Evolutionary conservation across 2,888 invertebrate species (phyloP).

Genomic region (Platycheirus albimanus): DNA sequence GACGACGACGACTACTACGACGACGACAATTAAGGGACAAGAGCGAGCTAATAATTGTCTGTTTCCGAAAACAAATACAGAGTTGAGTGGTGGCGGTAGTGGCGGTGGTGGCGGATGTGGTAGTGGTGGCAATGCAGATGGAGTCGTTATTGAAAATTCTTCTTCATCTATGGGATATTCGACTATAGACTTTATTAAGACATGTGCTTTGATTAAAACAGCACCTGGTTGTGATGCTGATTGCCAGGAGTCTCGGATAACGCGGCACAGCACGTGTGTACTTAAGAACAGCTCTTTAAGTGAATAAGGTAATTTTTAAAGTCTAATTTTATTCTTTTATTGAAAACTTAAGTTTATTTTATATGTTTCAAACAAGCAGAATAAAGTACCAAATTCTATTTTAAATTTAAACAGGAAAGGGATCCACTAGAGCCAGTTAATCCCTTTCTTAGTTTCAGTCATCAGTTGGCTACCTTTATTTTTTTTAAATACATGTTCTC

Average conservation of each 20-base stretch:
- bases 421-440: no score
- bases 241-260: slow-evolving; percentile 89
- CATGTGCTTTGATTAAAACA: slow-evolving; percentile 93
- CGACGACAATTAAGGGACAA: slow-evolving; percentile 29
- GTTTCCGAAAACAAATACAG: slow-evolving; percentile 17
- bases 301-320: slow-evolving; percentile 82
- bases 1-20: no score
- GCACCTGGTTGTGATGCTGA: slow-evolving; percentile 89
- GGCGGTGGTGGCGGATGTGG: no score
- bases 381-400: no score
- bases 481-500: no score
- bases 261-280: slow-evolving; percentile 90
- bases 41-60: slow-evolving; percentile 42
- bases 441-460: no score
- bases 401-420: no score
- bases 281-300: slow-evolving; percentile 86
- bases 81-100: slow-evolving; percentile 21
- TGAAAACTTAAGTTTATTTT: no score
- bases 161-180: slow-evolving; percentile 87
- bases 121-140: slow-evolving; percentile 7
- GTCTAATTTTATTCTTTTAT: not conserved
- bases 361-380: no score
- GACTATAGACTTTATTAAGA: slow-evolving; percentile 97
- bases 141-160: slow-evolving; percentile 70
- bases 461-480: no score